A percentile compares a stretch with the other conserved stretches of the same genome.
Evolutionary conservation across 2,888 invertebrate genomes (phyloP).

Genomic region (Sesia bembeciformis): DNA sequence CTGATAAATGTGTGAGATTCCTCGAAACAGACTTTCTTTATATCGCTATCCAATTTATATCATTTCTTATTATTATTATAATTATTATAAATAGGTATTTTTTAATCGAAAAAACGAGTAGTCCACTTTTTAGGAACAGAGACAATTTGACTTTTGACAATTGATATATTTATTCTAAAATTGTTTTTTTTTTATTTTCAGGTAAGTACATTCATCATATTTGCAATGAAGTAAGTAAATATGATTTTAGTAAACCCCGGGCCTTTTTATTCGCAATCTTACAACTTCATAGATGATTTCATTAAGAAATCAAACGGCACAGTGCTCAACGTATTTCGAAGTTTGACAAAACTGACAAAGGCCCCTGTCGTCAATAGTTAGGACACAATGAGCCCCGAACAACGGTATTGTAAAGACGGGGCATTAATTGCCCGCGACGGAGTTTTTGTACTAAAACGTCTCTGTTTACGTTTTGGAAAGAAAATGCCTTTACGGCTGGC

Average conservation of each 20-base stretch:
- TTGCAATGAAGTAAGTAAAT: too few relatives aligned
- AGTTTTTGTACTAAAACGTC: not conserved
- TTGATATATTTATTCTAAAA: not conserved
- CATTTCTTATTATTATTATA: too few relatives aligned
- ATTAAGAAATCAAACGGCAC: slow-evolving; percentile 4
- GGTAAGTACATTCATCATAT: not conserved
- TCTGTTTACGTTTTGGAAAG: not conserved
- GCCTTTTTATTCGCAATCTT: too few relatives aligned
- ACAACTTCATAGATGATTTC: slow-evolving; percentile 6
- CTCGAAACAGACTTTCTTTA: too few relatives aligned
- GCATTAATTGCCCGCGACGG: not conserved
- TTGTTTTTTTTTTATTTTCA: not conserved
- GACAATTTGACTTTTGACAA: too few relatives aligned
- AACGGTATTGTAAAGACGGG: not conserved
- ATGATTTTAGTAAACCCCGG: too few relatives aligned
- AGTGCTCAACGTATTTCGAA: not conserved
- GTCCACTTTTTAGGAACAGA: too few relatives aligned
- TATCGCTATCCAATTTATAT: too few relatives aligned
- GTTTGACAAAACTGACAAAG: not conserved
- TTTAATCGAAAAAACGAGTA: too few relatives aligned
- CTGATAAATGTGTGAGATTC: too few relatives aligned
- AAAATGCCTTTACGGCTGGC: not conserved
- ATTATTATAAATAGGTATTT: too few relatives aligned
- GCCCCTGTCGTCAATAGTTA: not conserved
- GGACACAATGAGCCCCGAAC: not conserved